Evolutionary conservation across 1,140 invertebrate species (phyloP), one percentile per base, ranked within the genome.

Genomic region (Asbolus verrucosus): DNA sequence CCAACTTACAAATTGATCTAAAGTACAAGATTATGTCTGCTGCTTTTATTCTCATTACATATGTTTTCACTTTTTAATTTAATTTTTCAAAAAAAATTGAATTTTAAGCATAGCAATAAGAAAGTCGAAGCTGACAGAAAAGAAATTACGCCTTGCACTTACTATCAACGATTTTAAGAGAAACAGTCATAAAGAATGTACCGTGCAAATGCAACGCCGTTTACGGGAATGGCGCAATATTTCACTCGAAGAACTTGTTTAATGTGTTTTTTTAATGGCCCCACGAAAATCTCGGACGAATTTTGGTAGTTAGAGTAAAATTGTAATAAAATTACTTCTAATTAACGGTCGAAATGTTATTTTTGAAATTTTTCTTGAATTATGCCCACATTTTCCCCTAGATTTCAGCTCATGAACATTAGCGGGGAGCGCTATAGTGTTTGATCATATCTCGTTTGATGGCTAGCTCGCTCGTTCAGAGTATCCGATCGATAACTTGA

Each of bases 171-270:
- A n/a, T 41, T 27, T 3, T 14, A 8, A 41, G 14, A 41, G 38
- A 3, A 21, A 46, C 24, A 27, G 3, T 27, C n/a, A n/a, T n/a
- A n/a, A n/a, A n/a, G n/a, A 46, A 19, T 18, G 41, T 46, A 19
- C 41, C 46, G 46, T 54, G 46, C 21, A 54, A 54, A 54, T 54
- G 19, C 46, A 54, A 19, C 19, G 3, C 43, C 46, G 19, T 54
- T 54, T 54, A 27, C n/a, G 46, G n/a, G n/a, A 54, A 54, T 54
- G 46, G 14, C 27, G 46, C 14, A 54, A 54, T 27, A 54, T 21
- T 19, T 54, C 46, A 46, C 5, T 19, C 41, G 15, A 21, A 21
- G 27, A 54, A 24, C 13, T 6, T 11, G 19, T 54, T 21, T 54
- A 19, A n/a, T 54, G 21, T 21, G 27, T 14, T 11, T 36, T 36